Conservation (phyloP, 37 sponge, comb jelly and placozoan species). For the Chondrosia reniformis region DNA sequence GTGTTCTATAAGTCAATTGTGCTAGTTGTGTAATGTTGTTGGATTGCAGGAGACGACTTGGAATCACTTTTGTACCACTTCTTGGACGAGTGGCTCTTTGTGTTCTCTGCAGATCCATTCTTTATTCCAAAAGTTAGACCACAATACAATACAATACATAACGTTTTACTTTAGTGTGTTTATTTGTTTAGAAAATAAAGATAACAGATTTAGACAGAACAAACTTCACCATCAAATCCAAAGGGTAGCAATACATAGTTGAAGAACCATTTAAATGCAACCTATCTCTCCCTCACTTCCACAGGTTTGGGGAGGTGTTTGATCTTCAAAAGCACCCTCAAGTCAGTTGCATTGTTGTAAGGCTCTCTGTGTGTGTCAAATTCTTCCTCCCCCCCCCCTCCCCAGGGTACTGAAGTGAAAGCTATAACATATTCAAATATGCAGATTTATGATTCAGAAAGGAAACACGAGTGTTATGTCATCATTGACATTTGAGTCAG, state of each 20-base stretch:
- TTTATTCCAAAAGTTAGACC: slow-evolving; percentile 75
- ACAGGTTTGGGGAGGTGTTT: slow-evolving; percentile 91
- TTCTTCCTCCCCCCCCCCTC: not conserved
- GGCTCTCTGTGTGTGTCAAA: not conserved
- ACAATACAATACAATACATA: no score
- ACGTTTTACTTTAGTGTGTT: not conserved
- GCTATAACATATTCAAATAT: slow-evolving; percentile 98
- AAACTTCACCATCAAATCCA: slow-evolving; percentile 79
- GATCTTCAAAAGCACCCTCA: slow-evolving; percentile 93
- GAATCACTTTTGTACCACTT: slow-evolving; percentile 91
- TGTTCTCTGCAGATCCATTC: slow-evolving; percentile 95
- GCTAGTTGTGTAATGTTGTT: no score
- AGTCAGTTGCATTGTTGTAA: slow-evolving; percentile 27
- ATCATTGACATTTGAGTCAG: slow-evolving; percentile 84
- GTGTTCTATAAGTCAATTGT: no score
- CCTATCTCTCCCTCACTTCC: not conserved
- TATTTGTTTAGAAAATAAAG: slow-evolving; percentile 46
- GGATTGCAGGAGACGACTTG: slow-evolving; percentile 71
- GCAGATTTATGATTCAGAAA: slow-evolving; percentile 74
- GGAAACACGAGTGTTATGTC: slow-evolving; percentile 82
- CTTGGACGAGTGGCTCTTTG: slow-evolving; percentile 90
- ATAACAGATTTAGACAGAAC: slow-evolving; percentile 85
- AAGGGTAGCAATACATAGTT: slow-evolving; percentile 45
- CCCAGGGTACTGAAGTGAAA: slow-evolving; percentile 96
- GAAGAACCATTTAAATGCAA: not conserved